Percentiles rank a stretch among this genome's conserved stretches.
These are phyloP conservation scores for Heliconius hermathena DNA, from an alignment of 1,140 invertebrate species.

Conservation along the genomic window DNA sequence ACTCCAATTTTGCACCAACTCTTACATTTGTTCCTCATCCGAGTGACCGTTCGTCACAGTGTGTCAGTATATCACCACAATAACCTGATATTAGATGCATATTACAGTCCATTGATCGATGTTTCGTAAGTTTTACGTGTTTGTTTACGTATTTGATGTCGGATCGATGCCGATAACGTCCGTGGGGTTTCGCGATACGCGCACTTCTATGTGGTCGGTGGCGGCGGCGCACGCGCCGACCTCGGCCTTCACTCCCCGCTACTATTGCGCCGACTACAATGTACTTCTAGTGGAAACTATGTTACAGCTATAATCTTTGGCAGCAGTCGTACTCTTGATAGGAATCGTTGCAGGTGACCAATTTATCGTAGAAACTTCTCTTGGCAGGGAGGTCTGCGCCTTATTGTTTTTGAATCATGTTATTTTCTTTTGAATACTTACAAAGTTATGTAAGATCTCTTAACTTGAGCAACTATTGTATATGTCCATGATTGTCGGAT, in stretches of 20 bases:
- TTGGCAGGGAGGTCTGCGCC: background rate
- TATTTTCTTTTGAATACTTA: too few species aligned
- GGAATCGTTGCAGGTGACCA: background rate
- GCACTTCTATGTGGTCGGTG: background rate
- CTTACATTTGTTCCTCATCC: background rate
- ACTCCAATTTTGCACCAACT: background rate
- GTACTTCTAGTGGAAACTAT: background rate
- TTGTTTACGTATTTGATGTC: background rate
- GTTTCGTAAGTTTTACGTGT: background rate
- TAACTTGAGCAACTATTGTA: too few species aligned
- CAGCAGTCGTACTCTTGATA: background rate
- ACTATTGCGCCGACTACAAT: background rate
- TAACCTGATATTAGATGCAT: background rate
- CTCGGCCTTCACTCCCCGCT: background rate
- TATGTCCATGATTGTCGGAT: too few species aligned
- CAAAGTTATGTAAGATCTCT: too few species aligned
- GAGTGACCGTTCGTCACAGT: background rate
- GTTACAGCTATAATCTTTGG: background rate
- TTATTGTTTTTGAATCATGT: too few species aligned
- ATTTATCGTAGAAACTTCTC: background rate
- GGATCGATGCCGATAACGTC: background rate
- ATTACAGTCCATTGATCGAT: background rate
- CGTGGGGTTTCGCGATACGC: background rate
- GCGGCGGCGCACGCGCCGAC: background rate
- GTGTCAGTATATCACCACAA: background rate